Evolutionary conservation across 2,888 invertebrate species (phyloP).

Genomic region (Tetrapedia diversipes): DNA sequence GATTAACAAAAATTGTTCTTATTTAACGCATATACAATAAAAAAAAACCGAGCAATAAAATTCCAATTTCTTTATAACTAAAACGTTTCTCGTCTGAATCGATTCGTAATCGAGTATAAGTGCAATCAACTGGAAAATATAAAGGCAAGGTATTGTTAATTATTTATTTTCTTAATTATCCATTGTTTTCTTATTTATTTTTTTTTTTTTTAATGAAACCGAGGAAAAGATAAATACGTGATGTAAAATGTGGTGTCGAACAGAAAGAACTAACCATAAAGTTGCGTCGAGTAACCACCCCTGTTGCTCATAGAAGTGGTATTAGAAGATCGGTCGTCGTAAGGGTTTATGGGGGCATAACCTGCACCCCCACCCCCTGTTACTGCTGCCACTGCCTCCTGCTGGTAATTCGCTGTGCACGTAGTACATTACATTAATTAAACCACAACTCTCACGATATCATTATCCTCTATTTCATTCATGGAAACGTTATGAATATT

Average conservation of each 20-base stretch:
- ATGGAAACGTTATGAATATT: neutral
- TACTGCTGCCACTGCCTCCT: constrained; percentile 76
- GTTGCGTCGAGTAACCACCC: constrained; percentile 78
- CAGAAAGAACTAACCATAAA: constrained; percentile 77
- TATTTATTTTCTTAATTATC: neutral
- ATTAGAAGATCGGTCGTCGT: constrained; percentile 78
- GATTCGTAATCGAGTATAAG: constrained; percentile 45
- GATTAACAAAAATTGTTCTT: neutral
- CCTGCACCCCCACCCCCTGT: constrained; percentile 74
- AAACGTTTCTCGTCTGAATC: constrained; percentile 69
- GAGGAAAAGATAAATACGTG: constrained; percentile 31
- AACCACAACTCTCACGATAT: neutral
- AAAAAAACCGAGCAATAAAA: neutral
- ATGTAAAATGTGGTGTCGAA: constrained; percentile 49
- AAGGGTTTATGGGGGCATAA: constrained; percentile 76
- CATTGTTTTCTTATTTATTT: neutral
- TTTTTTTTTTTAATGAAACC: constrained; percentile 9
- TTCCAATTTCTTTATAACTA: constrained; percentile 1
- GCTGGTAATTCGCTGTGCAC: constrained; percentile 78
- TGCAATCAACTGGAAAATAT: constrained; percentile 47
- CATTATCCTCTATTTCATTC: constrained; percentile 9
- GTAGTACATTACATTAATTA: constrained; percentile 62
- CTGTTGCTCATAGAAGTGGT: constrained; percentile 76
- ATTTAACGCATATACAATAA: neutral
- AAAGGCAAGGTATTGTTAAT: constrained; percentile 27